These are phyloP conservation scores for Actinopyga echinites DNA, from an alignment of 53 echinoderm and acorn worm genomes.

Conservation along the genomic window DNA sequence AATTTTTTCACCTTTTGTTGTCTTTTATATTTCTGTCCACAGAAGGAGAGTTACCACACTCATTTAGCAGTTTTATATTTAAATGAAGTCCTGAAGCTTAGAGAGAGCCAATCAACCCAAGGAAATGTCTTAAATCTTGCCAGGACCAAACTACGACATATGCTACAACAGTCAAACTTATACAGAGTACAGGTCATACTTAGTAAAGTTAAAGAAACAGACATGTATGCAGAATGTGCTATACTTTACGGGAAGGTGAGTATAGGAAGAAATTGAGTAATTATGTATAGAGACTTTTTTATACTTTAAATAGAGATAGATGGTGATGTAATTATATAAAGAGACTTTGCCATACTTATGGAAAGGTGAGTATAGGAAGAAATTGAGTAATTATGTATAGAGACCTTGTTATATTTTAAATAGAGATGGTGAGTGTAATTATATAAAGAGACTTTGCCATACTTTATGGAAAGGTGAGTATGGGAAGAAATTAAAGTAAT, in stretches of 20 bases:
- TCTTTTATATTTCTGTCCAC: background rate
- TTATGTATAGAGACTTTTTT: background rate
- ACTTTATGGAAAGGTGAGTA: constrained; percentile 6
- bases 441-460: background rate
- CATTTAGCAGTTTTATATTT: constrained; percentile 93
- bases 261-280: background rate
- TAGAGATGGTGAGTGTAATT: too few species aligned
- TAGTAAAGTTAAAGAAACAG: constrained; percentile 95
- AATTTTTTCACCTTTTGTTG: background rate
- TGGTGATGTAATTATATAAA: background rate
- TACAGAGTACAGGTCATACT: constrained; percentile 92
- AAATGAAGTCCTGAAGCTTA: constrained; percentile 79
- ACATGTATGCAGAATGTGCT: constrained; percentile 98
- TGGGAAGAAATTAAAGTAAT: too few species aligned
- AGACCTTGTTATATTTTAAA: background rate
- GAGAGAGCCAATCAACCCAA: constrained; percentile 46
- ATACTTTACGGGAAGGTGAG: constrained; percentile 97
- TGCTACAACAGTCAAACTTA: constrained; percentile 76
- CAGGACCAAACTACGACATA: constrained; percentile 91
- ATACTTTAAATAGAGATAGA: background rate
- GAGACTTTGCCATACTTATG: background rate
- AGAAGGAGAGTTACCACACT: constrained; percentile 99
- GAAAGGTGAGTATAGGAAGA: background rate
- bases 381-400: background rate
- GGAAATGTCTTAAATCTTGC: constrained; percentile 73